phyloP scores from a whole-genome alignment of 53 echinoderm and acorn worm genomes.

The Echinometra lucunter region DNA sequence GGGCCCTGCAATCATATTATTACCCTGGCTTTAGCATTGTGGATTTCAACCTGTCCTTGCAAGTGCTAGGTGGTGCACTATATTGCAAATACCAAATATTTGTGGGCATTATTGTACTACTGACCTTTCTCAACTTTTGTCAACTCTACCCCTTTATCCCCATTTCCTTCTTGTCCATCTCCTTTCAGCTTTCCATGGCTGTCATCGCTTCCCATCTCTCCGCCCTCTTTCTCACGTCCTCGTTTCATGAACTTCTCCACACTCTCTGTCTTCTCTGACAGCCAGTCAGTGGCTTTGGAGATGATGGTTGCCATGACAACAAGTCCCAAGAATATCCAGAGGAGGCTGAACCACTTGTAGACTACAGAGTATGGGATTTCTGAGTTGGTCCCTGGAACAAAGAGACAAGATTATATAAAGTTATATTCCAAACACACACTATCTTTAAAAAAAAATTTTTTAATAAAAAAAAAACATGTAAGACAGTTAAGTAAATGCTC shows the following conservation, averaged over 20 bases:
- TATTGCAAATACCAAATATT: background rate
- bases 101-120: background rate
- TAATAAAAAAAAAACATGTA: too few relatives aligned
- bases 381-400: slow-evolving; percentile 20
- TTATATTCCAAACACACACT: background rate
- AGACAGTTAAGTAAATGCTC: too few relatives aligned
- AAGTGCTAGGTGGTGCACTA: background rate
- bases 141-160: background rate
- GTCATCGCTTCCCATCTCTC: slow-evolving; percentile 6
- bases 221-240: background rate
- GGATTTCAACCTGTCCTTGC: too few relatives aligned
- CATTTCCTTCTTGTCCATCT: background rate
- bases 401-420: background rate
- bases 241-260: background rate
- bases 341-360: slow-evolving; percentile 45
- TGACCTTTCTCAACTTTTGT: background rate
- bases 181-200: slow-evolving; percentile 16
- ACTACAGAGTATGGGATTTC: slow-evolving; percentile 45
- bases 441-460: background rate
- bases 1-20: too few relatives aligned
- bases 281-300: slow-evolving; percentile 22
- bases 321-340: slow-evolving; percentile 60
- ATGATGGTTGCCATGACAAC: slow-evolving; percentile 64
- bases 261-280: slow-evolving; percentile 49
- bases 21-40: too few relatives aligned